phyloP scores from a whole-genome alignment of 2,797 vertebrate genomes.

The Mustela erminea region DNA sequence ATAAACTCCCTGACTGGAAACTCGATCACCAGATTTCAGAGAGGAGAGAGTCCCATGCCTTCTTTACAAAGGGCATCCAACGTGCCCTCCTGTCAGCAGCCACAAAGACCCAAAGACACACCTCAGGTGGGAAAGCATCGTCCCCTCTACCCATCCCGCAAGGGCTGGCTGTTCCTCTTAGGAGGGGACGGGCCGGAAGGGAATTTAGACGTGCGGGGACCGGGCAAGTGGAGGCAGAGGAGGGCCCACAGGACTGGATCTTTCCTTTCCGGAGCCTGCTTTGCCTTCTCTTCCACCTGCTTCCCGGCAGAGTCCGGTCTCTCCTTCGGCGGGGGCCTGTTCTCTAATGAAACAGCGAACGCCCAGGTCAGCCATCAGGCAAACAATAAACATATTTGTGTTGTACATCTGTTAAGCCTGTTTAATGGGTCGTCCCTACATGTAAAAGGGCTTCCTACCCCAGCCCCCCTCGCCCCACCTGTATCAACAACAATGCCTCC shows the following conservation, averaged over 20 bases:
- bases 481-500: slow-evolving; percentile 89
- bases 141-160: neutral
- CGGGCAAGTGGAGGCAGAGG: neutral
- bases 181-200: neutral
- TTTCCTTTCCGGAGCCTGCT: neutral
- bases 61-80: neutral
- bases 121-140: neutral
- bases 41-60: neutral
- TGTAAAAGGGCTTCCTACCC: slow-evolving; percentile 75
- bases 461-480: slow-evolving; percentile 86
- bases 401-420: slow-evolving; percentile 45
- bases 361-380: slow-evolving; percentile 68
- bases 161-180: neutral
- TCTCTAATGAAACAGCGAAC: slow-evolving; percentile 68
- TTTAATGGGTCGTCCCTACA: slow-evolving; percentile 66
- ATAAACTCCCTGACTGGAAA: neutral
- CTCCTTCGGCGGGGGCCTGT: slow-evolving; percentile 46
- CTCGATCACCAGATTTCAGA: neutral
- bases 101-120: neutral
- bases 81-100: neutral
- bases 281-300: slow-evolving; percentile 61
- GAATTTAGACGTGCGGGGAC: neutral
- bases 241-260: neutral
- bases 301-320: slow-evolving; percentile 31
- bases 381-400: slow-evolving; percentile 75